Conservation (phyloP, 2,888 invertebrate species). For the Malthinus flaveolus region DNA sequence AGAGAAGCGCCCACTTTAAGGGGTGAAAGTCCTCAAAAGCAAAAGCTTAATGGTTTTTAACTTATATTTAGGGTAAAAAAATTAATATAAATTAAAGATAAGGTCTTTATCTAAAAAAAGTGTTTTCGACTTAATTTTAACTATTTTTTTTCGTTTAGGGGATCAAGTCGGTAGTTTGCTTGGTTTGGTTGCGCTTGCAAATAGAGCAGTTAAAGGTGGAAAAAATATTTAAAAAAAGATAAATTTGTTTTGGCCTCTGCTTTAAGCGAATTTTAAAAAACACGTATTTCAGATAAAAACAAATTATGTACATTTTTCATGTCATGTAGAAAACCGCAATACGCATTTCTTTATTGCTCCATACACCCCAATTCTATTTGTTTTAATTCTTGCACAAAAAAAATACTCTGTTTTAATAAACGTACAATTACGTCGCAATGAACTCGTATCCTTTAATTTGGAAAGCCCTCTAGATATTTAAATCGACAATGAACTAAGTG, state of each 20-base stretch:
- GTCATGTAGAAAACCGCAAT: constrained; percentile 3
- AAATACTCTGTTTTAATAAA: too few relatives aligned
- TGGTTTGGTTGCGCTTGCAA: too few relatives aligned
- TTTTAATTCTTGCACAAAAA: too few relatives aligned
- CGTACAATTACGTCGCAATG: too few relatives aligned
- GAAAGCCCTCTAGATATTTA: too few relatives aligned
- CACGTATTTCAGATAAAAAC: constrained; percentile 7
- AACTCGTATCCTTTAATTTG: too few relatives aligned
- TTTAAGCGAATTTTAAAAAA: constrained; percentile 5
- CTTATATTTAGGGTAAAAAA: neutral
- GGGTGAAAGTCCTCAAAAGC: neutral
- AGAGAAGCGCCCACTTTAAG: neutral
- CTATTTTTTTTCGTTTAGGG: too few relatives aligned
- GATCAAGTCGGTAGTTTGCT: too few relatives aligned
- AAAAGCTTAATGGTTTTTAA: constrained; percentile 1
- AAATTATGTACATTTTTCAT: constrained; percentile 6
- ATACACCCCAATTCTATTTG: constrained; percentile 1
- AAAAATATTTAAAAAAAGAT: neutral
- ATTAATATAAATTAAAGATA: constrained; percentile 2
- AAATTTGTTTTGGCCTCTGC: constrained; percentile 3
- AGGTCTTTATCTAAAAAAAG: neutral
- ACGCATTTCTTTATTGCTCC: neutral
- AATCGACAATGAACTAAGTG: too few relatives aligned
- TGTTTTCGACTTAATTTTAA: too few relatives aligned
- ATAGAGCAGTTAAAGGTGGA: too few relatives aligned